These are phyloP conservation scores for Malaclemys terrapin DNA, from an alignment of 2,113 vertebrate species.

Conservation along the genomic window DNA sequence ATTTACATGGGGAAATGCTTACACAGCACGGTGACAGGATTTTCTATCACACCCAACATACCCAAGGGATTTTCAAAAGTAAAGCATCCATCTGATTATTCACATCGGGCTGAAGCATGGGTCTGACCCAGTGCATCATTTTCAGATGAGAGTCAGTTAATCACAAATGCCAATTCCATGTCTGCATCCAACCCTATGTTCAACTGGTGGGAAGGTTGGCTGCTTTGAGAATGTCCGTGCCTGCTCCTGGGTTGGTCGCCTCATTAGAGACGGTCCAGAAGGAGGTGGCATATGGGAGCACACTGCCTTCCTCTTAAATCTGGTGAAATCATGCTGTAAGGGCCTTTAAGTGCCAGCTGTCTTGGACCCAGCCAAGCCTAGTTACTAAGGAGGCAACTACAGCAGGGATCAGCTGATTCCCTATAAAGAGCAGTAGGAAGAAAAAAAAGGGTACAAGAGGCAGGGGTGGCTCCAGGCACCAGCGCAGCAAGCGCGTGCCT, in stretches of 20 bases:
- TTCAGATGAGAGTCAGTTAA: background rate
- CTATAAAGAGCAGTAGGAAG: background rate
- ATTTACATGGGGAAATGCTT: background rate
- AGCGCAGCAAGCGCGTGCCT: too few relatives aligned
- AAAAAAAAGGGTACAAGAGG: too few relatives aligned
- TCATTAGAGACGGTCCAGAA: background rate
- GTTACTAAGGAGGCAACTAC: background rate
- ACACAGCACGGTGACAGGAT: rapidly evolving
- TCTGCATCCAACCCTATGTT: background rate
- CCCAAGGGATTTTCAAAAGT: background rate
- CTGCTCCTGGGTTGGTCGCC: background rate
- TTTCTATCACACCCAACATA: background rate
- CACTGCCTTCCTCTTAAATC: background rate
- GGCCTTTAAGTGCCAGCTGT: background rate
- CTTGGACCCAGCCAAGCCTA: too few relatives aligned
- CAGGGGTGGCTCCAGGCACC: too few relatives aligned
- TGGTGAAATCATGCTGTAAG: background rate
- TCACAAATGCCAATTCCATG: background rate
- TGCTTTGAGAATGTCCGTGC: background rate
- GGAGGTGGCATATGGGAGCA: background rate
- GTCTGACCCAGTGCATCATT: background rate
- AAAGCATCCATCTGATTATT: background rate
- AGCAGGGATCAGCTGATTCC: background rate
- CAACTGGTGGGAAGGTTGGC: background rate
- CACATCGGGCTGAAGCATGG: background rate